These are phyloP conservation scores for Pluvianellus socialis DNA, from an alignment of 2,113 vertebrate species.

Conservation along the genomic window DNA sequence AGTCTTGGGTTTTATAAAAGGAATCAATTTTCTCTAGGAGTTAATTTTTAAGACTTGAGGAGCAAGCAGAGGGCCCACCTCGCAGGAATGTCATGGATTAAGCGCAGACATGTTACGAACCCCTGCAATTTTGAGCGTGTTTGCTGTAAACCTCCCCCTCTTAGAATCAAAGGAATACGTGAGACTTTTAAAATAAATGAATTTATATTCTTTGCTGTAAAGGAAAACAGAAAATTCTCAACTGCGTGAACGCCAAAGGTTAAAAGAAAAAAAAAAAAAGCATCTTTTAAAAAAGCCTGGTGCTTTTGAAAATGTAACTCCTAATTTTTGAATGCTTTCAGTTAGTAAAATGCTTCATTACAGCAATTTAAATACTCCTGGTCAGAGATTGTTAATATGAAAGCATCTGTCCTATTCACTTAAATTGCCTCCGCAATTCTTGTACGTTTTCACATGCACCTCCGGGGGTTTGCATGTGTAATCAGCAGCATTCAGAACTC, in stretches of 20 bases:
- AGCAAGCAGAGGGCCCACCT: background rate
- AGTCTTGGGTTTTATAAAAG: background rate
- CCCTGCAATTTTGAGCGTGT: background rate
- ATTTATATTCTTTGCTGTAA: background rate
- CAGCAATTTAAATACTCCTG: background rate
- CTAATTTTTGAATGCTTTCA: background rate
- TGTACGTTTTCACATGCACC: background rate
- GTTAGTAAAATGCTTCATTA: conserved; percentile 4
- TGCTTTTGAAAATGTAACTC: background rate
- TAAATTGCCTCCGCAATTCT: background rate
- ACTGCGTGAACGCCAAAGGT: background rate
- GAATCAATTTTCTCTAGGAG: background rate
- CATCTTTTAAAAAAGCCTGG: background rate
- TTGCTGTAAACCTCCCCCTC: background rate
- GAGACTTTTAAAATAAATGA: background rate
- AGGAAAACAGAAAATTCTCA: background rate
- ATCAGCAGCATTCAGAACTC: background rate
- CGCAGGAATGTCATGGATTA: background rate
- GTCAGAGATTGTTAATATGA: background rate
- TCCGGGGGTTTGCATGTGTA: background rate
- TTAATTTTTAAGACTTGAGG: background rate
- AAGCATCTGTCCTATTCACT: background rate
- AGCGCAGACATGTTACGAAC: background rate
- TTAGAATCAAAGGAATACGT: background rate
- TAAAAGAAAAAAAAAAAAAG: background rate